Base-by-base conservation (phyloP, 1,140 invertebrate species). In the Lamellibrachia luymesi region DNA sequence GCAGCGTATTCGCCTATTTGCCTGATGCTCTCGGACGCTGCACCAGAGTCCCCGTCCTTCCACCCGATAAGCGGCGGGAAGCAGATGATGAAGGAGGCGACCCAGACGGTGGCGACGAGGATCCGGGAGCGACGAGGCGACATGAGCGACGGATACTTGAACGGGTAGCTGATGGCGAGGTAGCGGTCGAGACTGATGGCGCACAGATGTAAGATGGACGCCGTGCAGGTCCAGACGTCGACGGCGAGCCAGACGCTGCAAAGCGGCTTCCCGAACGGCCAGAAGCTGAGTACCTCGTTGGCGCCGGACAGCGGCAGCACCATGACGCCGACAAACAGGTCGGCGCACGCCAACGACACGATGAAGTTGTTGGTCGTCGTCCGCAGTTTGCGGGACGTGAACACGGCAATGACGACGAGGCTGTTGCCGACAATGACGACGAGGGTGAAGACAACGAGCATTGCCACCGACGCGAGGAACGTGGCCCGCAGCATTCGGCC, bases 21-120 rank as follows among this genome's bases (percentile, higher is more conserved):
- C 17, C 13, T 80, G 64, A 22, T 80, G 64, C 1, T 22, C 13
- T 80, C 7, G 13, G 17, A 17, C 7, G 2, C 50, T n/a, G 17
- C 91, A 49, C 91, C 64, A 4, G 50, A 50, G 8, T 64, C 64
- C 52, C 93, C 97, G 98, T 98, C 95, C 98, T 95, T 98, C 99
- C 99, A 99, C 0, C 99, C 99, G 50, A 99, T 97, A n/a, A 99
- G 97, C 10, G 99, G 99, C 5, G 99, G 99, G 95, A 99, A 98
- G 96, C 98, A 99, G 93, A 99, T 98, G n/a, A 99, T 97, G n/a
- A 98, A 98, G 1, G 98, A 99, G 95, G 99, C 97, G 25, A 99
- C 97, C 99, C 99, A 99, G 27, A 99, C 99, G 17, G 98, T 97
- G 0, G 97, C 97, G 94, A 99, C 99, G 98, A 99, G 99, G 56